These are phyloP conservation scores for Eleutherodactylus coqui DNA, from an alignment of 2,797 vertebrate species.

Conservation along the genomic window DNA sequence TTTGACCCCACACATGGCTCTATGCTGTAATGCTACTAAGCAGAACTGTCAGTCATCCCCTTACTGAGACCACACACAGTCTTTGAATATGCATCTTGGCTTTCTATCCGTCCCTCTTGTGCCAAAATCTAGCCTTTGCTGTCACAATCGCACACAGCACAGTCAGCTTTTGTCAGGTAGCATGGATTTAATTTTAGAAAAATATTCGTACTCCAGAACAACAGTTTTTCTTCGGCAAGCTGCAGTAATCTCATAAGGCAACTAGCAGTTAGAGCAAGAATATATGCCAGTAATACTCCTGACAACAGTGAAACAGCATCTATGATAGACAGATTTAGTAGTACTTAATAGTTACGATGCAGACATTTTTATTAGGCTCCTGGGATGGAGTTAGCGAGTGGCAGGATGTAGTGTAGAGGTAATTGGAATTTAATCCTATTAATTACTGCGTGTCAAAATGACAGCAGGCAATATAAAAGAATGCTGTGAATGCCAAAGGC, in stretches of 20 bases:
- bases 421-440: slow-evolving; percentile 56
- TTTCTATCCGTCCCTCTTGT: slow-evolving; percentile 11
- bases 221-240: slow-evolving; percentile 16
- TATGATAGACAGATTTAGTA: slow-evolving; percentile 59
- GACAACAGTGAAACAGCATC: slow-evolving; percentile 34
- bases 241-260: slow-evolving; percentile 25
- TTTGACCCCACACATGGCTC: slow-evolving; percentile 43
- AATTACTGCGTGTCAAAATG: slow-evolving; percentile 52
- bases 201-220: slow-evolving; percentile 26
- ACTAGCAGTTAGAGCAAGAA: slow-evolving; percentile 28
- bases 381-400: slow-evolving; percentile 51
- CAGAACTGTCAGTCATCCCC: slow-evolving; percentile 50
- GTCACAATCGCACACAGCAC: slow-evolving; percentile 41
- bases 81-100: slow-evolving; percentile 36
- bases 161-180: slow-evolving; percentile 33
- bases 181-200: slow-evolving; percentile 28
- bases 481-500: background rate
- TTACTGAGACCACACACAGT: slow-evolving; percentile 55
- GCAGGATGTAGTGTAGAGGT: slow-evolving; percentile 53
- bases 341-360: slow-evolving; percentile 50
- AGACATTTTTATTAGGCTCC: slow-evolving; percentile 55
- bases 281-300: slow-evolving; percentile 12
- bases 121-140: slow-evolving; percentile 40
- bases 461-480: slow-evolving; percentile 39
- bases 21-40: slow-evolving; percentile 43